phyloP scores from a whole-genome alignment of 2,888 invertebrate genomes.

The Cephus nigrinus region DNA sequence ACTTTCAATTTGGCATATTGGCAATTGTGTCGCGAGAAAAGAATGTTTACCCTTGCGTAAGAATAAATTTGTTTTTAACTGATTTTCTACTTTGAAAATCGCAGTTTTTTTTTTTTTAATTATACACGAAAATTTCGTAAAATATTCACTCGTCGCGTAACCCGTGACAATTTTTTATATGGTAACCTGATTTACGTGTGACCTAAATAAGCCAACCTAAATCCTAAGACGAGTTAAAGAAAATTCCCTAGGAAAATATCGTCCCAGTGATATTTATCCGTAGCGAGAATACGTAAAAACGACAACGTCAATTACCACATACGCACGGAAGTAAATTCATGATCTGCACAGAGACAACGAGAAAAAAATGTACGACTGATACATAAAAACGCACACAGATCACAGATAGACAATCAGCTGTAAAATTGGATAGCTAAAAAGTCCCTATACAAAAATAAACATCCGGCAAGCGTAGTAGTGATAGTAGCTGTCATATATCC shows the following conservation, averaged over 20 bases:
- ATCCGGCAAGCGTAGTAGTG: neutral
- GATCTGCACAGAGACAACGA: neutral
- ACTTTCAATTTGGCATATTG: neutral
- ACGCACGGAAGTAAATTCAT: neutral
- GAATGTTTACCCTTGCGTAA: neutral
- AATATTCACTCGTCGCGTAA: neutral
- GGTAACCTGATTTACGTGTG: neutral
- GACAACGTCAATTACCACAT: neutral
- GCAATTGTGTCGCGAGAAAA: neutral
- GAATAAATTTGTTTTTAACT: too few relatives aligned
- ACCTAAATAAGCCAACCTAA: neutral
- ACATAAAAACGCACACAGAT: neutral
- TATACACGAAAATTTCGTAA: neutral
- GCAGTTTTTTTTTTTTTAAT: too few relatives aligned
- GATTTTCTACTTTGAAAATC: too few relatives aligned
- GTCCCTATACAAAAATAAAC: neutral
- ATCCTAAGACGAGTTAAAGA: neutral
- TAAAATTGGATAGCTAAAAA: neutral
- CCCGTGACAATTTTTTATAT: neutral
- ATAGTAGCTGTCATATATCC: neutral
- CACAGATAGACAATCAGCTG: neutral
- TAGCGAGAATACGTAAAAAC: neutral
- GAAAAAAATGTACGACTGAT: neutral
- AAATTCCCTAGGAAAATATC: neutral
- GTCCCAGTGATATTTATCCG: neutral